A percentile compares a stretch with the other conserved stretches of the same genome.
Evolutionary conservation across 2,888 invertebrate species (phyloP).

Genomic region (Oscheius sp.): DNA sequence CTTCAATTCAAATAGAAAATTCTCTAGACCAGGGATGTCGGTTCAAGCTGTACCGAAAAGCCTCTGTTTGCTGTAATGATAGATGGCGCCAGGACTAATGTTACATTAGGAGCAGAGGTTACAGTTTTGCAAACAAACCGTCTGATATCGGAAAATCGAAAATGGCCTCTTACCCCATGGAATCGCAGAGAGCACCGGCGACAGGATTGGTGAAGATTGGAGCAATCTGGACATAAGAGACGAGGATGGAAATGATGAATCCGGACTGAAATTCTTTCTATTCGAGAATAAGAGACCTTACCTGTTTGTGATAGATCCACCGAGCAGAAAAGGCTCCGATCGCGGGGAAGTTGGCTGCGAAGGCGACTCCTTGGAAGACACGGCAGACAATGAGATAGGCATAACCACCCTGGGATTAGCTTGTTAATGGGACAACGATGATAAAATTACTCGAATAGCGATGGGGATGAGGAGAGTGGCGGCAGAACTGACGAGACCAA

Average conservation of each 20-base stretch:
- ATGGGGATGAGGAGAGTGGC: conserved; percentile 51
- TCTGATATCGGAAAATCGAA: neutral
- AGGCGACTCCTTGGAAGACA: conserved; percentile 58
- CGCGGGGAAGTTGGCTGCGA: conserved; percentile 61
- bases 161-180: conserved; percentile 24
- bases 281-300: neutral
- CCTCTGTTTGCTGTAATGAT: too few relatives aligned
- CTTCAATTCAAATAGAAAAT: neutral
- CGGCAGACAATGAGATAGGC: conserved; percentile 51
- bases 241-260: conserved; percentile 58
- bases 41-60: too few relatives aligned
- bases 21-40: too few relatives aligned
- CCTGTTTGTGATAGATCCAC: conserved; percentile 63
- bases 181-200: conserved; percentile 27
- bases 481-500: conserved; percentile 53
- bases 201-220: conserved; percentile 55
- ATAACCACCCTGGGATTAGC: conserved; percentile 43
- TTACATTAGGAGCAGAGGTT: too few relatives aligned
- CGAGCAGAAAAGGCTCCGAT: conserved; percentile 60
- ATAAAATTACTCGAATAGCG: conserved; percentile 39
- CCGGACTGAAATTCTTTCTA: conserved; percentile 38
- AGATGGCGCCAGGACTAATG: too few relatives aligned
- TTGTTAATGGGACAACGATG: neutral
- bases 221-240: conserved; percentile 56
- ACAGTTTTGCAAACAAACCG: too few relatives aligned